A percentile compares a stretch with the other conserved stretches of the same genome.
phyloP scores from a whole-genome alignment of 2,113 vertebrate species.

The Podiceps cristatus region DNA sequence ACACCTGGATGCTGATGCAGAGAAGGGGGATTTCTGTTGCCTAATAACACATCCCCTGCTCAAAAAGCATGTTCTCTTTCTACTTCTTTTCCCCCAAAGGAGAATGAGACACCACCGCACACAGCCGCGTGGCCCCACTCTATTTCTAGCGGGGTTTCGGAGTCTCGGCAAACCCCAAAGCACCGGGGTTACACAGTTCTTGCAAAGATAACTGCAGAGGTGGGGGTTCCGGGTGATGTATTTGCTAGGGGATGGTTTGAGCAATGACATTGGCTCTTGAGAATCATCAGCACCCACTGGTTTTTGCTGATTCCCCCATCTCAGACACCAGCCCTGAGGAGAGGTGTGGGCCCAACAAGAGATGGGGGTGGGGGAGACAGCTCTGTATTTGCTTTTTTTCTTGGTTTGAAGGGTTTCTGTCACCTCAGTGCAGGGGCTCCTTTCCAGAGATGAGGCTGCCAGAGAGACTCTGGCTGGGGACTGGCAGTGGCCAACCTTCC shows the following conservation, averaged over 20 bases:
- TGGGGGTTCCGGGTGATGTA: not conserved
- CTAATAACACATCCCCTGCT: not conserved
- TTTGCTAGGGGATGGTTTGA: not conserved
- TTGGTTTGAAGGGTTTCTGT: too few species aligned
- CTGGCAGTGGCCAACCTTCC: not conserved
- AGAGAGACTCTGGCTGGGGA: not conserved
- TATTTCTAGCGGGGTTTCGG: not conserved
- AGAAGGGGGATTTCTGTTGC: not conserved
- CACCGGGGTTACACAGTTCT: not conserved
- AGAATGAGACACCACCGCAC: accelerated
- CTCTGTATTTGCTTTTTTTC: too few species aligned
- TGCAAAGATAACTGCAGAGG: not conserved
- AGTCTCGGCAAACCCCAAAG: not conserved
- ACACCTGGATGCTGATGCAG: not conserved
- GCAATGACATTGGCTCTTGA: not conserved
- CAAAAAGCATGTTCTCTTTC: not conserved
- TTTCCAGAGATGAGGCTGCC: not conserved
- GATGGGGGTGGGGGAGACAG: too few species aligned
- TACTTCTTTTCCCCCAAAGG: not conserved
- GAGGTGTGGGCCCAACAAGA: too few species aligned
- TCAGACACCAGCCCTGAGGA: too few species aligned
- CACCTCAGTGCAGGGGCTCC: too few species aligned
- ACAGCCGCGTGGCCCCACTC: not conserved
- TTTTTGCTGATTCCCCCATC: too few species aligned
- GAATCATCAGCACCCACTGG: not conserved